Base-by-base conservation (phyloP, 2,113 vertebrate genomes). In the Petrocephalus zakoni region DNA sequence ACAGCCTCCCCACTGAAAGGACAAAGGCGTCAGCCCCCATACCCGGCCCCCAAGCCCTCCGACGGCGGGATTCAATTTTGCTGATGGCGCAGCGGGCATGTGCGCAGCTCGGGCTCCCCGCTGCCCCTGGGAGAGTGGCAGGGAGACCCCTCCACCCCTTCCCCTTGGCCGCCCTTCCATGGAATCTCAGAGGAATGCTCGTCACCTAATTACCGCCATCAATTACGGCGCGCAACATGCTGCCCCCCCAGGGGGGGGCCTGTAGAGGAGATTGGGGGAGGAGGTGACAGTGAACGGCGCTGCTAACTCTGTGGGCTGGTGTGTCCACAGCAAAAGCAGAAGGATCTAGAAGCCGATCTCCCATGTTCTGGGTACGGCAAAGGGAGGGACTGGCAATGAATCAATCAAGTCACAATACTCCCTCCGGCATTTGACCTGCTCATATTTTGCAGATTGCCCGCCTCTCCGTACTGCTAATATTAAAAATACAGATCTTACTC, bases 141-240 rank as follows among this genome's bases (percentile, higher is more conserved):
- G 19, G n/a, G 51, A 61, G 86, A 56, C 34, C 86, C 86, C 34
- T 61, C 37, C 56, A 47, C 21, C 52, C 21, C 5, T 6, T 61
- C 87, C 81, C 86, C 58, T 55, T 88, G 52, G n/a, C 72, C 83
- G 91, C 42, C 87, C 90, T 91, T 89, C 86, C 22, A 51, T 75
- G 61, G 88, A 87, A 88, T 53, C 89, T 85, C 21, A 46, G 75
- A 46, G 37, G 56, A 89, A 61, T 75, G 83, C 58, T 81, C 72
- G 86, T 49, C 72, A 72, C 55, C 88, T 90, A 87, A 89, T 89
- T 87, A 90, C 87, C 75, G 75, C 68, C 89, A 87, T 89, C 89
- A 87, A 51, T 58, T 84, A 55, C 42, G 47, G 84, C 53, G 34
- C 25, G 19, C n/a, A 64, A 46, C n/a, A 17, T 22, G 53, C 85